A percentile compares a stretch with the other conserved stretches of the same genome.
These are phyloP conservation scores for Ceratina japonica DNA, from an alignment of 1,140 invertebrate genomes.

Conservation along the genomic window DNA sequence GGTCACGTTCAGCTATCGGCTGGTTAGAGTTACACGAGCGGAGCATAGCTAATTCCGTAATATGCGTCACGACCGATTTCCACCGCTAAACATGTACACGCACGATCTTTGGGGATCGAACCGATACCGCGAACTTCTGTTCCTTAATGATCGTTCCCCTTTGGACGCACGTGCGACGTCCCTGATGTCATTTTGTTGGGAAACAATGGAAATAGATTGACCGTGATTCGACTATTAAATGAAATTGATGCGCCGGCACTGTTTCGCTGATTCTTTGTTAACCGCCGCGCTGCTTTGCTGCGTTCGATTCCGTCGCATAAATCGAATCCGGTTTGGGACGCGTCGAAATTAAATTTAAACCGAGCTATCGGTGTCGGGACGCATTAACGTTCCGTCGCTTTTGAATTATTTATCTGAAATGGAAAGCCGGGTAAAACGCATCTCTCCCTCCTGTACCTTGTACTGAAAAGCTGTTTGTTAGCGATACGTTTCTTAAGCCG, in stretches of 20 bases:
- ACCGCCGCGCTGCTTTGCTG: too few relatives aligned
- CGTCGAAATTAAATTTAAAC: constrained; percentile 5
- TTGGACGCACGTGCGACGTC: not conserved
- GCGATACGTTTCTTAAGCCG: not conserved
- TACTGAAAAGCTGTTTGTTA: not conserved
- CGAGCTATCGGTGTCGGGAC: not conserved
- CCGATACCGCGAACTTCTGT: not conserved
- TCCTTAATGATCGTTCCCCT: not conserved
- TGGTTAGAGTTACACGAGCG: not conserved
- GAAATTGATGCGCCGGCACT: not conserved
- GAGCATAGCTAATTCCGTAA: not conserved
- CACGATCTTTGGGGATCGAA: not conserved
- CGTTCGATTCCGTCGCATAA: not conserved
- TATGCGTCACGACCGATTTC: not conserved
- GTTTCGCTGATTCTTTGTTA: not conserved
- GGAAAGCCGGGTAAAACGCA: not conserved
- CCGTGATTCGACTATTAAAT: not conserved
- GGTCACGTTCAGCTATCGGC: not conserved
- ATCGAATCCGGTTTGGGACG: not conserved
- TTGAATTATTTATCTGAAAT: constrained; percentile 5
- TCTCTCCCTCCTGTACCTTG: not conserved
- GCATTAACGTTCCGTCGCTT: not conserved
- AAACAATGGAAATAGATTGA: not conserved
- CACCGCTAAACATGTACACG: not conserved
- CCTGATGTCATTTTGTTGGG: not conserved